Evolutionary conservation across 2,888 invertebrate genomes (phyloP).

Genomic region (Antheraea yamamai): DNA sequence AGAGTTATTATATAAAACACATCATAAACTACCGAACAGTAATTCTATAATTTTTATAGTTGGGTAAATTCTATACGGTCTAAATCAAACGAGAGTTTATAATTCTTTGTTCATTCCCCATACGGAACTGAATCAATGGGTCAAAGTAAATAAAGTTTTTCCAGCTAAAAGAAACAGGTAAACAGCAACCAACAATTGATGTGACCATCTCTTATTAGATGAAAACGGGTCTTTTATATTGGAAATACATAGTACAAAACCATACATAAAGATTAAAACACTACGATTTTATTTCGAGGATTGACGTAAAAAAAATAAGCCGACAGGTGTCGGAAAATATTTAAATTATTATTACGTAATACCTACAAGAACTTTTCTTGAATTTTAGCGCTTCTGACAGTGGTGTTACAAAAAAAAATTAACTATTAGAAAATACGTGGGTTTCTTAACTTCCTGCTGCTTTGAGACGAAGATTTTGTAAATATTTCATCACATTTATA

Average conservation of each 20-base stretch:
- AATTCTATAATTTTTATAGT: neutral
- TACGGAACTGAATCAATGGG: slow-evolving; percentile 73
- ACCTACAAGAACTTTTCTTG: neutral
- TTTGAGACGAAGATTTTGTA: neutral
- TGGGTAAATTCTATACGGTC: neutral
- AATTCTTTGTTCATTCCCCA: slow-evolving; percentile 71
- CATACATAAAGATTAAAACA: neutral
- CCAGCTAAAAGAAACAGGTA: slow-evolving; percentile 78
- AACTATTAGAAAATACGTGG: neutral
- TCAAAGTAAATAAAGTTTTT: slow-evolving; percentile 73
- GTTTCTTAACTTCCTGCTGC: neutral
- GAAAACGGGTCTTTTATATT: neutral
- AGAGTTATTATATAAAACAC: neutral
- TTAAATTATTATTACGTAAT: neutral
- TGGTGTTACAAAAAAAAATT: neutral
- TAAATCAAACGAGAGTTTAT: slow-evolving; percentile 62
- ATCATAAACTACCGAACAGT: neutral
- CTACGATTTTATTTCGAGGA: neutral
- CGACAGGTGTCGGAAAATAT: neutral
- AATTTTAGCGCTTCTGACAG: no score
- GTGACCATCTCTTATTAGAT: slow-evolving; percentile 12
- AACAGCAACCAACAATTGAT: slow-evolving; percentile 42
- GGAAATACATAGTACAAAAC: no score
- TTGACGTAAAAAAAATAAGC: no score
- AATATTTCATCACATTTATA: neutral